Evolutionary conservation across 2,113 vertebrate genomes (phyloP).

Genomic region (Vombatus ursinus): DNA sequence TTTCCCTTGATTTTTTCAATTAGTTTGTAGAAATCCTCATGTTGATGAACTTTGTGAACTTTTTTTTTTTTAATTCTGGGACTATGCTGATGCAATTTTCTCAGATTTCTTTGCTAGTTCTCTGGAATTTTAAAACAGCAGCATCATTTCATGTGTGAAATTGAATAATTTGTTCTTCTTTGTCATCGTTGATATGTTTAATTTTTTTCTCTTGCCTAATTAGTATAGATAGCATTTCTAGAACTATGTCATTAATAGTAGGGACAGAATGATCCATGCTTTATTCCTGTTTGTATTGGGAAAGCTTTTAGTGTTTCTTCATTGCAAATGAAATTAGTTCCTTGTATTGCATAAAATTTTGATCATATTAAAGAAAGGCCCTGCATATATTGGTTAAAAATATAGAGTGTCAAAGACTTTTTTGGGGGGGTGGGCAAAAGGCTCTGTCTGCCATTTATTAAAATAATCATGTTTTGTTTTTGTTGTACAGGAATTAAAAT

Average conservation of each 20-base stretch:
- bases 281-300: background rate
- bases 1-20: background rate
- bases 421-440: background rate
- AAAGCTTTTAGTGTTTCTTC: background rate
- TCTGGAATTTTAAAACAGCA: background rate
- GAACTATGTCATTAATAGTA: background rate
- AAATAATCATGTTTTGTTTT: background rate
- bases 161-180: background rate
- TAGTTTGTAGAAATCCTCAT: background rate
- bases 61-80: background rate
- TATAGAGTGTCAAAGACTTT: background rate
- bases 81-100: background rate
- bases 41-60: background rate
- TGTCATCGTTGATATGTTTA: background rate
- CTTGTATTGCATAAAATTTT: background rate
- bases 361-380: background rate
- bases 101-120: background rate
- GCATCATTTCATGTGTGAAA: background rate
- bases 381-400: background rate
- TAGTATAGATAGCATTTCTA: background rate
- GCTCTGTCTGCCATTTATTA: background rate
- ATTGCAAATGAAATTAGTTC: background rate
- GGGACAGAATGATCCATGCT: background rate
- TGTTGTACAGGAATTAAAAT: background rate
- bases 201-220: background rate